Percentiles rank a stretch among this genome's conserved stretches.
phyloP scores from a whole-genome alignment of 1,140 invertebrate species.

The Diorhabda carinulata region DNA sequence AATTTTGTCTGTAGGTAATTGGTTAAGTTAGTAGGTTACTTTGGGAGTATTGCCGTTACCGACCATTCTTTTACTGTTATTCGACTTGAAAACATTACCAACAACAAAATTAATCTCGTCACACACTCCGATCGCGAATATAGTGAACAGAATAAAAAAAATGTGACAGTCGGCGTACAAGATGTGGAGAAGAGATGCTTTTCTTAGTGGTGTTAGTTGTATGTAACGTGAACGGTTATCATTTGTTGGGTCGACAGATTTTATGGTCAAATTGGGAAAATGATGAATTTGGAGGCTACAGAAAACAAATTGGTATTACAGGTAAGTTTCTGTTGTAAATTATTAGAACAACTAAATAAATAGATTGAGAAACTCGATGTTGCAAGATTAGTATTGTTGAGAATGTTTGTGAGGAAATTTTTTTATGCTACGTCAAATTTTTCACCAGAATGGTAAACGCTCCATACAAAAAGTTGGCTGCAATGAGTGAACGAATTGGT shows the following conservation, averaged over 20 bases:
- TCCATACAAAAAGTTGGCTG: too few species aligned
- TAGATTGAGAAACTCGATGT: too few species aligned
- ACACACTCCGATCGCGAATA: not conserved
- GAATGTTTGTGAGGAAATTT: too few species aligned
- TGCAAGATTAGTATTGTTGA: too few species aligned
- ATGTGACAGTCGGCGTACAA: slow-evolving; percentile 7
- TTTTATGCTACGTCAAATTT: too few species aligned
- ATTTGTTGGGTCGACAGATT: not conserved
- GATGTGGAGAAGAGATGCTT: slow-evolving; percentile 9
- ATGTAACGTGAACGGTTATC: slow-evolving; percentile 4
- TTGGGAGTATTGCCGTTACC: slow-evolving; percentile 24
- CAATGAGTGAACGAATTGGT: too few species aligned
- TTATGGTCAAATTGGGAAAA: not conserved
- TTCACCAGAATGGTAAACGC: too few species aligned
- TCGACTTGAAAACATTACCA: not conserved
- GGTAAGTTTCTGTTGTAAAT: slow-evolving; percentile 4
- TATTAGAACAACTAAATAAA: too few species aligned
- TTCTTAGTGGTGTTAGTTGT: slow-evolving; percentile 13
- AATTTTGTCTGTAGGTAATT: not conserved
- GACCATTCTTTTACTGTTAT: slow-evolving; percentile 27
- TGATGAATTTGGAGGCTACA: slow-evolving; percentile 11
- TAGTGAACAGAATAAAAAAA: slow-evolving; percentile 8
- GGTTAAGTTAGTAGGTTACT: slow-evolving; percentile 21
- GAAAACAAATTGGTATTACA: slow-evolving; percentile 22
- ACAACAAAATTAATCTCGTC: slow-evolving; percentile 10